These are phyloP conservation scores for Somateria mollissima DNA, from an alignment of 2,797 vertebrate species.

Conservation along the genomic window DNA sequence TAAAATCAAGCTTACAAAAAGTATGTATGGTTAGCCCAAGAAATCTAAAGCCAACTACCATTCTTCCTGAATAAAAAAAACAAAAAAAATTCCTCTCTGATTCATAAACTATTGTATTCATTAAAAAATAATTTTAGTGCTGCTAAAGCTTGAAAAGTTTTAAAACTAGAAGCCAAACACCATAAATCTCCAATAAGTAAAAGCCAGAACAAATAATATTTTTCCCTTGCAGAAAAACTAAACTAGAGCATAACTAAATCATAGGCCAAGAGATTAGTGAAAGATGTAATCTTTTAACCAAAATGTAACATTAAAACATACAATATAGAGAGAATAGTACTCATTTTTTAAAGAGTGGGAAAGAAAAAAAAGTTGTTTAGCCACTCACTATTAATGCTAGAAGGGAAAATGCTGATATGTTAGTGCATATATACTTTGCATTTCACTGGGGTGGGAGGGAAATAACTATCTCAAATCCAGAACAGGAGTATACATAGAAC, in stretches of 20 bases:
- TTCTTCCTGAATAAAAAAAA: background rate
- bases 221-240: background rate
- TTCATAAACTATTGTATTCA: background rate
- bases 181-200: background rate
- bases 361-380: background rate
- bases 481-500: accelerated
- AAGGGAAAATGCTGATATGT: accelerated
- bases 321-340: background rate
- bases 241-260: background rate
- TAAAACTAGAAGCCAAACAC: background rate
- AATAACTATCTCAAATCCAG: background rate
- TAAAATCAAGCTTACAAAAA: background rate
- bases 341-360: background rate
- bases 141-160: background rate
- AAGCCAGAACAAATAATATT: background rate
- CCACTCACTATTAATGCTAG: background rate
- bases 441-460: background rate
- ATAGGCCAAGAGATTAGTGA: background rate
- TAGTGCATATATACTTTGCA: accelerated
- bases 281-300: background rate
- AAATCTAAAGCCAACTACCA: background rate
- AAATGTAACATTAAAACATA: background rate
- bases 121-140: background rate
- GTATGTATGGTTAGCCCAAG: background rate
- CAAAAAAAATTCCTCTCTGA: background rate